phyloP scores from a whole-genome alignment of 2,888 invertebrate species.

The Xylota sylvarum region DNA sequence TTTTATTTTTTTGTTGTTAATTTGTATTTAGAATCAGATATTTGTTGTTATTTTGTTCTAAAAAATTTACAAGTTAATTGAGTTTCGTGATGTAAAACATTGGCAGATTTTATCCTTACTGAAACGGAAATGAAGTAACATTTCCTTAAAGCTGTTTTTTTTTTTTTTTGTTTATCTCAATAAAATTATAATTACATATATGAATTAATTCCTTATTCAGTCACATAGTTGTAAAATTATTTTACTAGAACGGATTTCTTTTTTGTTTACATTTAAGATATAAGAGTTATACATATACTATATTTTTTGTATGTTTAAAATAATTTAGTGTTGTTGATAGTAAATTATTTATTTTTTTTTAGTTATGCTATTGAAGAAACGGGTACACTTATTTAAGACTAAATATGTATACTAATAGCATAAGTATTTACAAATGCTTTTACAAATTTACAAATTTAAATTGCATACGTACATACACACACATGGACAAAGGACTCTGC shows the following conservation, averaged over 20 bases:
- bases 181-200: conserved; percentile 22
- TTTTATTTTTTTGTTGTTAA: not conserved
- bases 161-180: conserved; percentile 17
- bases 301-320: conserved; percentile 16
- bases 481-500: not conserved
- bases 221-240: conserved; percentile 55
- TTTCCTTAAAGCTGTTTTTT: conserved; percentile 67
- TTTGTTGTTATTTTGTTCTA: conserved; percentile 22
- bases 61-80: conserved; percentile 1
- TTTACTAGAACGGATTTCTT: conserved; percentile 34
- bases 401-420: conserved; percentile 1
- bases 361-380: conserved; percentile 19
- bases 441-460: not conserved
- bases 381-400: conserved; percentile 20
- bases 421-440: conserved; percentile 37
- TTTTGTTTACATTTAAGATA: not conserved
- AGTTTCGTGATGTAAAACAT: conserved; percentile 53
- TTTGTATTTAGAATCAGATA: conserved; percentile 19
- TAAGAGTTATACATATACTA: not conserved
- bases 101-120: conserved; percentile 59
- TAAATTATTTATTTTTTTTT: not conserved
- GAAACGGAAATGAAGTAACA: conserved; percentile 36
- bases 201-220: conserved; percentile 62
- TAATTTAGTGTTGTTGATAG: conserved; percentile 10
- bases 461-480: not conserved